A percentile compares a stretch with the other conserved stretches of the same genome.
These are phyloP conservation scores for Ciconia stormi DNA, from an alignment of 2,113 vertebrate species.

Conservation along the genomic window DNA sequence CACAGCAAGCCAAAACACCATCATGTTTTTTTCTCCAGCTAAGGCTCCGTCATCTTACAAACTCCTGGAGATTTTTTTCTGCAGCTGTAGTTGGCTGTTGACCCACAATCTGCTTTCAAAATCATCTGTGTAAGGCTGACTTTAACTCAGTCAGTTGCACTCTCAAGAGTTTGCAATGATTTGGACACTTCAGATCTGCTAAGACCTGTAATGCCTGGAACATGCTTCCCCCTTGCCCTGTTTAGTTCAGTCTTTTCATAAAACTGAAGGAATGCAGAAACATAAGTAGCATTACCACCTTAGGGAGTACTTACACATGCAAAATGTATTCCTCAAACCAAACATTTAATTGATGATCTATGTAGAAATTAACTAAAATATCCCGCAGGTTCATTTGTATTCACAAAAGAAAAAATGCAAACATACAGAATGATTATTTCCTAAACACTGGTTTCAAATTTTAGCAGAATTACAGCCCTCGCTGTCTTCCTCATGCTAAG, in stretches of 20 bases:
- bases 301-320: not conserved
- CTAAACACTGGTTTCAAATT: not conserved
- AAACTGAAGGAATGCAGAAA: not conserved
- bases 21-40: not conserved
- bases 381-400: not conserved
- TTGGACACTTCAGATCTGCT: not conserved
- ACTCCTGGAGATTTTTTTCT: not conserved
- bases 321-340: not conserved
- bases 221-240: not conserved
- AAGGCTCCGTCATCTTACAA: not conserved
- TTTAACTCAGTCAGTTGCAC: not conserved
- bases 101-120: not conserved
- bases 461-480: not conserved
- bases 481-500: not conserved
- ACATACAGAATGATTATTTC: not conserved
- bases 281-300: not conserved
- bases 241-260: not conserved
- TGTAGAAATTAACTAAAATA: not conserved
- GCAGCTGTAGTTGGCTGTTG: not conserved
- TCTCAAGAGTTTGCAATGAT: not conserved
- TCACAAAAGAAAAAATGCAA: not conserved
- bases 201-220: not conserved
- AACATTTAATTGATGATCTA: not conserved
- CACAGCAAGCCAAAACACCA: not conserved
- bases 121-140: not conserved